Evolutionary conservation across 2,888 invertebrate species (phyloP).

Genomic region (Agrochola macilenta): DNA sequence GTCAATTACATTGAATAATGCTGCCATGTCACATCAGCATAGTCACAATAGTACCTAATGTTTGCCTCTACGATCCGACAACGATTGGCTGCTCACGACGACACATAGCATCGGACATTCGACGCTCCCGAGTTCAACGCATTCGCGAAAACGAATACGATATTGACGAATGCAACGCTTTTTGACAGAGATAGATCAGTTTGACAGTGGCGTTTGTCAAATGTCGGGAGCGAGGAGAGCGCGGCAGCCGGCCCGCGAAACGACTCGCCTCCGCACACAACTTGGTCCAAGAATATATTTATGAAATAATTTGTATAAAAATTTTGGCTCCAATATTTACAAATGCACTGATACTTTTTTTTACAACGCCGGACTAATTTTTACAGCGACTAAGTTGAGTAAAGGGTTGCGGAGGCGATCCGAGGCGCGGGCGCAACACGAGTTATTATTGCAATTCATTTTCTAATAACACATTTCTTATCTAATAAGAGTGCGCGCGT

Average conservation of each 20-base stretch:
- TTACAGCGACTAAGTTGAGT: slow-evolving; percentile 85
- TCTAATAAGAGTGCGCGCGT: slow-evolving; percentile 85
- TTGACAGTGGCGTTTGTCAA: slow-evolving; percentile 37
- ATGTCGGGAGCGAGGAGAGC: slow-evolving; percentile 48
- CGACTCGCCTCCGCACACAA: slow-evolving; percentile 73
- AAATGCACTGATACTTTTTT: slow-evolving; percentile 84
- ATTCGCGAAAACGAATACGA: slow-evolving; percentile 20
- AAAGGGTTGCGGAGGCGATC: slow-evolving; percentile 73
- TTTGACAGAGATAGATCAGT: slow-evolving; percentile 21
- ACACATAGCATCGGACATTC: slow-evolving; percentile 54
- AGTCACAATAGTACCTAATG: slow-evolving; percentile 86
- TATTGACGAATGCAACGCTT: slow-evolving; percentile 42
- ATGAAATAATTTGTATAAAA: slow-evolving; percentile 89
- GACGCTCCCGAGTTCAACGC: slow-evolving; percentile 40
- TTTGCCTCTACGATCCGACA: slow-evolving; percentile 87
- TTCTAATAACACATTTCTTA: slow-evolving; percentile 90
- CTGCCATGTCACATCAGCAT: slow-evolving; percentile 85
- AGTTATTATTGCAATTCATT: slow-evolving; percentile 82
- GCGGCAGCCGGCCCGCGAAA: slow-evolving; percentile 67
- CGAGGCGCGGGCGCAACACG: slow-evolving; percentile 66
- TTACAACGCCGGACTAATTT: slow-evolving; percentile 88
- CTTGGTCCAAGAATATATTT: slow-evolving; percentile 86
- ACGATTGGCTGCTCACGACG: slow-evolving; percentile 71
- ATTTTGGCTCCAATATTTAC: slow-evolving; percentile 90
- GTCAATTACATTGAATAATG: slow-evolving; percentile 88